Base-by-base conservation (phyloP, 2,113 vertebrate species). In the Syngnathus floridae region DNA sequence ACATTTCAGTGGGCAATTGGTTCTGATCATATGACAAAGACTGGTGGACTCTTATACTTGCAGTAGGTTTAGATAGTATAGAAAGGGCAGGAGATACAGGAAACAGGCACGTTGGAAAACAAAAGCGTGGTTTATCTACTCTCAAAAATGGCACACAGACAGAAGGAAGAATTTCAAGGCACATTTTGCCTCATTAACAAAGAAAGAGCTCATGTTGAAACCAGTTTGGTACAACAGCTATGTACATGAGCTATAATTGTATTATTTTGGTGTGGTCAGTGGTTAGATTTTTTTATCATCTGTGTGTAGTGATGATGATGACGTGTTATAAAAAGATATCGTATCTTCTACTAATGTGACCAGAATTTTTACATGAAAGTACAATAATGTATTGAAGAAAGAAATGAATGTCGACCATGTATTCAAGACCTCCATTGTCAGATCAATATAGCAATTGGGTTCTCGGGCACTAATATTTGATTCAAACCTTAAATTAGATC, bases 11-110 rank as follows among this genome's bases (percentile, higher is more conserved):
- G 19, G 65, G 49, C 69, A 64, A 66, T 66, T 46, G 36, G 66
- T 78, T 82, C 87, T 87, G 72, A 86, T 87, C 74, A 73, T 66
- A 12, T n/a, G 14, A 59, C 40, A 68, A 31, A 71, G 64, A n/a
- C 36, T 72, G 60, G n/a, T 40, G 35, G 38, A 70, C 68, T 62
- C 71, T 62, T 83, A 83, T 77, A 73, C 68, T 72, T 82, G 7
- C 54, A 16, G 26, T 56, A 13, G 35, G 54, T 17, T 31, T 26
- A 36, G 26, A 35, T 35, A 41, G 9, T 31, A 22, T 22, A 54
- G 41, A 65, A 35, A 63, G 48, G 9, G 40, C 37, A 40, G 54
- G 17, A 41, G 16, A 62, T n/a, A 45, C 35, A 6, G 54, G 48
- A 51, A 26, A 45, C 26, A 55, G 21, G 36, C 16, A 16, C 31